Evolutionary conservation across 1,140 invertebrate genomes (phyloP), one percentile per base, ranked within the genome.

Genomic region (Micrasema minimum): DNA sequence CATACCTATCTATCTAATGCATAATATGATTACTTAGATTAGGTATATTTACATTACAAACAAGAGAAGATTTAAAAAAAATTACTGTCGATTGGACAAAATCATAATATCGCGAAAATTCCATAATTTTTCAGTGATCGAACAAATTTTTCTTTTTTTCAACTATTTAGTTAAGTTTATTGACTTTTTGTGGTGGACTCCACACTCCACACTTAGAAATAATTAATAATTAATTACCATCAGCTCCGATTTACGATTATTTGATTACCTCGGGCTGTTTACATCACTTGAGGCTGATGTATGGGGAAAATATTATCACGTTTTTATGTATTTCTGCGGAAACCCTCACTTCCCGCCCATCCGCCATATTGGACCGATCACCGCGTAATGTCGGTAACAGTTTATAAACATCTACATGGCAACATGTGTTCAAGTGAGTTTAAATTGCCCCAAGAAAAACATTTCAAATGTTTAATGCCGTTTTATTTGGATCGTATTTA

Each of bases 341-440:
- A 66, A 37, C 45, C 46, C 45, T 66, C 62, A 18, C 7, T 18
- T 16, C 9, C 14, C 6, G 26, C 16, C 16, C 10, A 7, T 14
- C 43, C 43, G 59, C 41, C 59, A 46, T 45, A 26, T 23, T 46
- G 59, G 41, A 26, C 41, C 59, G 12, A 16, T 64, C 41, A 37
- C 69, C 69, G 69, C 51, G n/a, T 53, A 71, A 48, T 66, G 69
- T 71, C 53, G 48, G 37, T 66, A 71, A 71, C 69, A 71, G 69
- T 66, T 71, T 71, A 71, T 50, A 71, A 71, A 71, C 69, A 71
- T 66, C 46, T 14, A 59, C 26, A 23, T 50, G 26, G 61, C 20
- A 71, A 66, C 69, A 71, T 71, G 51, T 71, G 69, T 66, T 71
- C 69, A 66, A 71, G 69, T 71, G 69, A 71, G 69, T 71, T 66